Evolutionary conservation across 2,888 invertebrate genomes (phyloP).

Genomic region (Neocrepidodera transversa): DNA sequence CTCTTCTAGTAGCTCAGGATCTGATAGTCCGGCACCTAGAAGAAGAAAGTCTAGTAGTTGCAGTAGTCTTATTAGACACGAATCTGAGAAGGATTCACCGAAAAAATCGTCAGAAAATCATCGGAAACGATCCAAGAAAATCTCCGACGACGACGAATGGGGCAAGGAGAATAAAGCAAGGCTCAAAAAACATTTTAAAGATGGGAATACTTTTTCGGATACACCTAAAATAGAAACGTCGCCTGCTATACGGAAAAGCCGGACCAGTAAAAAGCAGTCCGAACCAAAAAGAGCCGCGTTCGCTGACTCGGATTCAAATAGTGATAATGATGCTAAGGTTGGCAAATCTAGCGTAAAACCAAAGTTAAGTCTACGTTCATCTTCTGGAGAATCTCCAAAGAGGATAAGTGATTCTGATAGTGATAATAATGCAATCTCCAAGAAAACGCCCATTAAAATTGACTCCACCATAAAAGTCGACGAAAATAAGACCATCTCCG

Average conservation of each 20-base stretch:
- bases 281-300: constrained; percentile 38
- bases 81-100: constrained; percentile 44
- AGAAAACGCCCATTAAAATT: constrained; percentile 39
- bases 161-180: constrained; percentile 52
- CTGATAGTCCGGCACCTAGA: constrained; percentile 42
- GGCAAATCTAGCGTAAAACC: constrained; percentile 25
- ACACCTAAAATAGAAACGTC: constrained; percentile 52
- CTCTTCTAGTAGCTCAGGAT: constrained; percentile 48
- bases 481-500: constrained; percentile 65
- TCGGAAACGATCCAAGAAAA: constrained; percentile 31
- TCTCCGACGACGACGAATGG: constrained; percentile 55
- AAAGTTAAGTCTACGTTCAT: constrained; percentile 32
- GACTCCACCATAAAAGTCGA: constrained; percentile 57
- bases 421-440: constrained; percentile 35
- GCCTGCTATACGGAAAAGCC: constrained; percentile 56
- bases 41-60: constrained; percentile 36
- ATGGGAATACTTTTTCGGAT: constrained; percentile 46
- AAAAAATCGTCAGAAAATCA: constrained; percentile 48
- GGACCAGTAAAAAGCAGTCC: constrained; percentile 50
- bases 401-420: constrained; percentile 47
- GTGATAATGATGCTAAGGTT: constrained; percentile 38
- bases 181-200: constrained; percentile 50
- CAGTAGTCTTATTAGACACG: constrained; percentile 31
- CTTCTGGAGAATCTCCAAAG: constrained; percentile 37
- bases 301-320: constrained; percentile 41